Percentiles rank a stretch among this genome's conserved stretches.
These are phyloP conservation scores for Platalea minor DNA, from an alignment of 2,797 vertebrate genomes.

Conservation along the genomic window DNA sequence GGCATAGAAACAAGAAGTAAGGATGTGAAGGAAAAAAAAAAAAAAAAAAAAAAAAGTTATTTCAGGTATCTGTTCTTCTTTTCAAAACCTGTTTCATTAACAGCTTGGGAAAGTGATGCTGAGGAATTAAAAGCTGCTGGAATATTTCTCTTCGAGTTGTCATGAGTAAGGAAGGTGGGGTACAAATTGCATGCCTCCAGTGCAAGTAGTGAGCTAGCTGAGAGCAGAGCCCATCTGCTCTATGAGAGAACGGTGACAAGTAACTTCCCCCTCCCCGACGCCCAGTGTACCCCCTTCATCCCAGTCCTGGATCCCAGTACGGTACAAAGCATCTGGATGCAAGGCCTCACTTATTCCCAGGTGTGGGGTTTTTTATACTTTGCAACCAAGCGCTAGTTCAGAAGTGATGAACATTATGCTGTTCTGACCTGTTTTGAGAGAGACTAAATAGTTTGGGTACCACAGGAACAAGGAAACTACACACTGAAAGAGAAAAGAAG, in stretches of 20 bases:
- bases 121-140: neutral
- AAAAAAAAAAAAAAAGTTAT: neutral
- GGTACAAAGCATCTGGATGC: neutral
- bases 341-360: neutral
- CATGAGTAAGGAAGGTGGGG: neutral
- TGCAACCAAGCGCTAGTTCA: neutral
- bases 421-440: conserved; percentile 10
- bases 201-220: neutral
- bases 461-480: neutral
- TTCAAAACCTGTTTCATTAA: conserved; percentile 46
- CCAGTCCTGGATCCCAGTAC: neutral
- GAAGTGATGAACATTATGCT: neutral
- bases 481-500: neutral
- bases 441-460: neutral
- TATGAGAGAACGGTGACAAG: neutral
- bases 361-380: fast-evolving
- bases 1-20: neutral
- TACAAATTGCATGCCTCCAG: neutral
- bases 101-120: neutral
- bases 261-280: neutral
- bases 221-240: neutral
- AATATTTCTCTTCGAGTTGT: neutral
- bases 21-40: neutral
- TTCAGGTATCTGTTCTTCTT: neutral
- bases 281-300: neutral